These are phyloP conservation scores for Muntiacus muntjak DNA, from an alignment of 2,113 vertebrate genomes.

Conservation along the genomic window DNA sequence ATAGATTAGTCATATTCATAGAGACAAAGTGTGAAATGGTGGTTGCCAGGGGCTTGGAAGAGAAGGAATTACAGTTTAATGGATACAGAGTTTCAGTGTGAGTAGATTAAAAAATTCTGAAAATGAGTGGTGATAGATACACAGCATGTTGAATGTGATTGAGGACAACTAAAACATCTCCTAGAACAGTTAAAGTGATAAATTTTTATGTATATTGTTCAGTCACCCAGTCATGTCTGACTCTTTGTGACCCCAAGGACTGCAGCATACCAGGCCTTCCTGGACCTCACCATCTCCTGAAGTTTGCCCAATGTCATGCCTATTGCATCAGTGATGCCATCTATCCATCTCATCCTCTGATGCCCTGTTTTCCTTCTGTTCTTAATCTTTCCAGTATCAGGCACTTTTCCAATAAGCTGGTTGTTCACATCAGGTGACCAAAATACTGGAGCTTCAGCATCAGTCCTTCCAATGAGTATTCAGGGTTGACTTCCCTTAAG, in stretches of 20 bases:
- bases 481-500: background rate
- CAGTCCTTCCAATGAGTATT: background rate
- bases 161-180: background rate
- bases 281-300: background rate
- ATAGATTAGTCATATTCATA: background rate
- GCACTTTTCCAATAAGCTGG: background rate
- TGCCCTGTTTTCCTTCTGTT: background rate
- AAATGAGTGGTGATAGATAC: background rate
- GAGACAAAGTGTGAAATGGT: background rate
- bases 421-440: background rate
- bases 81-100: background rate
- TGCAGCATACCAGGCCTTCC: background rate
- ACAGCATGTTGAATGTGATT: background rate
- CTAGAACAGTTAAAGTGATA: background rate
- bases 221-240: background rate
- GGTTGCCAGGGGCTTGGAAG: accelerated
- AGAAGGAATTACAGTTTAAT: background rate
- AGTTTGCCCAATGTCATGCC: background rate
- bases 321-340: background rate
- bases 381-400: background rate
- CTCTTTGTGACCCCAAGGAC: background rate
- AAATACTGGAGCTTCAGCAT: background rate
- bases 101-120: background rate
- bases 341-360: background rate
- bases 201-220: background rate